Evolutionary conservation across 1,140 invertebrate species (phyloP), one percentile per base, ranked within the genome.

Genomic region (Ridgeia piscesae): DNA sequence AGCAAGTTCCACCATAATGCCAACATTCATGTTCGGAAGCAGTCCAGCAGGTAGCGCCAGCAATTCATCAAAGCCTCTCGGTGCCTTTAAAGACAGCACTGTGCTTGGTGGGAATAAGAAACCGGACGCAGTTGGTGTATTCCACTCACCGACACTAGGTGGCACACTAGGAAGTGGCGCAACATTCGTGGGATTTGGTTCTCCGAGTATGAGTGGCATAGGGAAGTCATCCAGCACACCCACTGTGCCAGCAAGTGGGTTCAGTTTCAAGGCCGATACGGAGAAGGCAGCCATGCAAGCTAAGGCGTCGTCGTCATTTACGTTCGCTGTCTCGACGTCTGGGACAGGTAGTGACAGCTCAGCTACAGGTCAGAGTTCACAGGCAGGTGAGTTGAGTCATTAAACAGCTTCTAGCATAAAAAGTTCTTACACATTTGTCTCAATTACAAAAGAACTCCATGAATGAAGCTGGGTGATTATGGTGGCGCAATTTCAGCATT

Each of bases 281-380:
- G 58, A 17, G 4, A 77, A 77, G 58, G 58, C 58, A 0, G 58
- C 58, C 58, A 77, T 77, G 58, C 58, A 77, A 21, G 27, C 58
- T 27, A 77, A 77, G 2, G 17, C 58, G 27, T 77, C 58, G 27
- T 77, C 58, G 14, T 77, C 58, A 21, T 77, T 77, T 77, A 77
- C 58, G 17, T 77, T 77, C 17, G 58, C 58, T 77, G 58, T 77
- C 58, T 77, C 58, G 42, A 42, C 4, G 42, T 42, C 42, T 0
- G 58, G 58, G 58, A 0, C 58, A 77, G 58, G 58, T 8, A 77
- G 58, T 77, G 58, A 42, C 89, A 34, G 35, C 34, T 93, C 31
- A 92, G 93, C 34, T 91, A 91, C n/a, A 94, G 91, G 33, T 92
- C 93, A 89, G 92, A 93, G 6, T 94, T 94, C 91, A 93, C 58